Percentiles rank a stretch among this genome's conserved stretches.
Conservation (phyloP, 1,140 invertebrate species). For the Brachionus calyciflorus region DNA sequence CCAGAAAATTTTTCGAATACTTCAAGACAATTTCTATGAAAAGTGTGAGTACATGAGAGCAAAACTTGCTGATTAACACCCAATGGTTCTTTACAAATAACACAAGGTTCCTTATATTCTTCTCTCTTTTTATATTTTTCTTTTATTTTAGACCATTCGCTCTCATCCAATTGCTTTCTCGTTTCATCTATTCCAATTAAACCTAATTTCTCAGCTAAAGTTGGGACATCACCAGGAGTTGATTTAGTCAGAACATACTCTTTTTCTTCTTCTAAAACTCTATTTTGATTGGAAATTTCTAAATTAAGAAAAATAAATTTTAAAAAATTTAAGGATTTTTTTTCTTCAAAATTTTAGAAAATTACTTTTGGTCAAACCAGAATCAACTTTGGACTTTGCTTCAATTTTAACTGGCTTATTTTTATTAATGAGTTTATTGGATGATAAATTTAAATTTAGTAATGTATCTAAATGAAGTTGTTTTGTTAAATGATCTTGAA, state of each 20-base stretch:
- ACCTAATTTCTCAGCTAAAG: conserved; percentile 39
- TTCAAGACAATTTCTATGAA: conserved; percentile 58
- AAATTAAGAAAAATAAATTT: too few relatives aligned
- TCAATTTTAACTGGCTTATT: neutral
- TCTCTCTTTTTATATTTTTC: conserved; percentile 55
- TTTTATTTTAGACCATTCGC: conserved; percentile 56
- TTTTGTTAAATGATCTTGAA: conserved; percentile 41
- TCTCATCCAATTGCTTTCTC: conserved; percentile 52
- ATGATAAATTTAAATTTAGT: neutral
- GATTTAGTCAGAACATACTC: conserved; percentile 10
- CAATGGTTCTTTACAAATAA: conserved; percentile 61
- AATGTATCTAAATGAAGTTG: conserved; percentile 23
- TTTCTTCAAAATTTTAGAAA: too few relatives aligned
- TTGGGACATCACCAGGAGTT: neutral
- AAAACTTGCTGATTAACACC: conserved; percentile 58
- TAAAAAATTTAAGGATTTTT: neutral
- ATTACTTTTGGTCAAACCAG: conserved; percentile 13
- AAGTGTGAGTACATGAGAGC: conserved; percentile 60
- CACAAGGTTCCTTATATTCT: conserved; percentile 58
- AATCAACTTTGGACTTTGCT: conserved; percentile 14
- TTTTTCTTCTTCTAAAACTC: conserved; percentile 15
- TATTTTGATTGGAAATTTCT: too few relatives aligned
- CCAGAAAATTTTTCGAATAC: conserved; percentile 59
- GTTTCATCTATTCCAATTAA: conserved; percentile 9
- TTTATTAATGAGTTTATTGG: neutral